Evolutionary conservation across 2,888 invertebrate genomes (phyloP), one percentile per base, ranked within the genome.

Genomic region (Xestia xanthographa): DNA sequence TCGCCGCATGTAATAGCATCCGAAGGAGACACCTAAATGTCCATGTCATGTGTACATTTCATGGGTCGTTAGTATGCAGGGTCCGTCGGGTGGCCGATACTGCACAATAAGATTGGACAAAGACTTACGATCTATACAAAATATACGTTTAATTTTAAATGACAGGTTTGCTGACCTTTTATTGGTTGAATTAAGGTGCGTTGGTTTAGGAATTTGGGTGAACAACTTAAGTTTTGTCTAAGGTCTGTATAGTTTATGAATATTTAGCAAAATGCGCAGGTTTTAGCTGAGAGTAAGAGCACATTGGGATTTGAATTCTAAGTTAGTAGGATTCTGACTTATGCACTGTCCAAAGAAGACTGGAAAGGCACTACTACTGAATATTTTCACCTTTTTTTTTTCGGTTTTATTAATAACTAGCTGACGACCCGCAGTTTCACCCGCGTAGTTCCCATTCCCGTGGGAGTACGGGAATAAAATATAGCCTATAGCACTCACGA

Each of bases 11-110:
- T 89, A 90, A 90, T 90, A 82, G 79, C 75, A 76, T 77, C 84
- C 75, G 83, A 81, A 85, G 73, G 82, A 83, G 84, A 89, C 88
- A 89, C 89, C 89, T 87, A 85, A 91, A 91, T 88, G 90, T 88
- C 86, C 85, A 84, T 86, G 87, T 86, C 89, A 90, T 84, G 87
- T 82, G 85, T 77, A 88, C 86, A 87, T 88, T 90, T 89, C 88
- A 86, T 85, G 87, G 84, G 81, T 92, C 87, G 89, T 93, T 93
- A 91, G 91, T 92, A 94, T 93, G 90, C 91, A 85, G 80, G 71
- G 65, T 75, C 75, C 79, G 86, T 84, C 80, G 76, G 83, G 86
- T 72, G 81, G 72, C 82, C 72, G 80, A 88, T 88, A 85, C 81
- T 84, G 83, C 76, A 88, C 88, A 83, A 87, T 86, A 86, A 87